Base-by-base conservation (phyloP, 2,797 vertebrate genomes). In the Rhinophrynus dorsalis region DNA sequence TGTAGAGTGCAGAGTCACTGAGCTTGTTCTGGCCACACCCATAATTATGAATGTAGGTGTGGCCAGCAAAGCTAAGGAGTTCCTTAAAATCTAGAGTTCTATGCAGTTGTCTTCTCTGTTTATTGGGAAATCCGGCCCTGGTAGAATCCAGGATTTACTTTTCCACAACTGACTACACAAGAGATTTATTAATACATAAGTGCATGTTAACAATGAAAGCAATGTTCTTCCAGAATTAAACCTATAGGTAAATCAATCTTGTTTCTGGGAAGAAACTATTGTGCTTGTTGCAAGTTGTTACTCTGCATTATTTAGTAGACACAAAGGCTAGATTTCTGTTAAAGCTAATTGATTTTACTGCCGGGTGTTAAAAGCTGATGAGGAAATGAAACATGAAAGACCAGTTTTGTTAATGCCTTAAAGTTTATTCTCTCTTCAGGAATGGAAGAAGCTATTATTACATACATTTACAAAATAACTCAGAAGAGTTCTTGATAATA, bases 331-430 rank as follows among this genome's bases (percentile, higher is more conserved):
- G 52, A 42, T 64, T 66, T 72, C 47, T 72, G 68, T 65, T 65
- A 38, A 37, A 51, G 69, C 35, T 66, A 72, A 66, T 72, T 72
- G 68, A 65, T 72, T 72, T 72, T 72, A 58, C 69, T 65, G 54
- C 69, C 18, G 61, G 54, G 69, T 52, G 61, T 72, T 42, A 72
- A 45, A 66, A 65, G 61, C 61, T 51, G 68, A 64, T 27, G 44
- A 72, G 61, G 52, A 64, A 64, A 64, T 64, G 42, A 64, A 65
- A 72, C 42, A 72, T 66, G 69, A 58, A 66, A 59, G 69, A 23
- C 26, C 6, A 33, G 33, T 55, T 72, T 59, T 59, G 69, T 72
- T 38, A 9, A 48, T 51, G 61, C 21, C 61, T 59, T 65, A 51
- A 63, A 65, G 60, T 72, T 72, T 66, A 24, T 12, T 11, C 45